These are phyloP conservation scores for Astyanax mexicanus DNA, from an alignment of 2,797 vertebrate species.

Conservation along the genomic window DNA sequence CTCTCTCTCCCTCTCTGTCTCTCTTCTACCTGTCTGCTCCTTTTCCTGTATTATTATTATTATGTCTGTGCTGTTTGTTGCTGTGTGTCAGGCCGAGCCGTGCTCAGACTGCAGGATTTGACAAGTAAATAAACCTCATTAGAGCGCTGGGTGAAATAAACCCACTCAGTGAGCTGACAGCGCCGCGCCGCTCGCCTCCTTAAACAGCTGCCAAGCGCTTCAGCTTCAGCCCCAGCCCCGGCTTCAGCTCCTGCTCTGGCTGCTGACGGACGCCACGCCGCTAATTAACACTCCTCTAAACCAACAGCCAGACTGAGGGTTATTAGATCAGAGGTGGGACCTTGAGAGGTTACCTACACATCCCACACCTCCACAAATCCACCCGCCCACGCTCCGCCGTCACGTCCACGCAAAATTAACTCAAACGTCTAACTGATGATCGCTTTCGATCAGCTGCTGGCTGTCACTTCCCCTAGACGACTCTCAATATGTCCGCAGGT, in stretches of 20 bases:
- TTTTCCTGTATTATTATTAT: conserved; percentile 73
- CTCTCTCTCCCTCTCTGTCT: conserved; percentile 70
- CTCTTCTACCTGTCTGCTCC: conserved; percentile 74
- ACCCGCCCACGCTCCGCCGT: neutral
- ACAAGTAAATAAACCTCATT: conserved; percentile 87
- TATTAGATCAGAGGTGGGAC: conserved; percentile 35
- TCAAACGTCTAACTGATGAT: conserved; percentile 4
- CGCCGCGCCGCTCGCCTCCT: conserved; percentile 36
- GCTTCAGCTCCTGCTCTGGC: neutral
- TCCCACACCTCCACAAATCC: no score
- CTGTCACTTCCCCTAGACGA: neutral
- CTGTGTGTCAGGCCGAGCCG: conserved; percentile 59
- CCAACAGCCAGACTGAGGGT: neutral
- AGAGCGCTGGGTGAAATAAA: conserved; percentile 74
- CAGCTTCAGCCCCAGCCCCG: conserved; percentile 24
- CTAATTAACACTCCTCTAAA: conserved; percentile 41
- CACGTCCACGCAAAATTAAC: neutral
- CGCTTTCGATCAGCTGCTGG: conserved; percentile 9
- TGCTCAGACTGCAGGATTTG: conserved; percentile 75
- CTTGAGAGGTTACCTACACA: conserved; percentile 30
- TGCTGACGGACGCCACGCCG: conserved; percentile 49
- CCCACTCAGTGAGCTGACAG: conserved; percentile 78
- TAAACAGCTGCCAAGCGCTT: conserved; percentile 46
- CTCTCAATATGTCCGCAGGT: conserved; percentile 10
- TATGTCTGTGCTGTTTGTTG: conserved; percentile 57